A percentile compares a stretch with the other conserved stretches of the same genome.
Conservation (phyloP, 2,888 invertebrate species). For the Pyralis farinalis region DNA sequence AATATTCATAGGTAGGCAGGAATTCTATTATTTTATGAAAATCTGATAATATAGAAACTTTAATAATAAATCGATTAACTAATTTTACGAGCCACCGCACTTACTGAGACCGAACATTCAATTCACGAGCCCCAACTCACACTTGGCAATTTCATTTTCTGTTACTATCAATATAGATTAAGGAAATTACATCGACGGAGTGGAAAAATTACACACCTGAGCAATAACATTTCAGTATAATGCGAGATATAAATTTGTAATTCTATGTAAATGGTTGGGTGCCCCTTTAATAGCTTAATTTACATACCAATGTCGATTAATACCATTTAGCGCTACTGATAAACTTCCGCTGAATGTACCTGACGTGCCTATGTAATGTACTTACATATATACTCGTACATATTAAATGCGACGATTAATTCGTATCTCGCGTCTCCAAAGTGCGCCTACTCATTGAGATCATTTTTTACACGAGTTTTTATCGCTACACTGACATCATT, state of each 20-base stretch:
- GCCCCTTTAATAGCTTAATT: constrained; percentile 27
- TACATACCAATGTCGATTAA: constrained; percentile 37
- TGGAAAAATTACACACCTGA: neutral
- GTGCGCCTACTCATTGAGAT: constrained; percentile 60
- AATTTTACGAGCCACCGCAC: no score
- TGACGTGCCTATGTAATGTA: constrained; percentile 7
- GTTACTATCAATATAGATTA: no score
- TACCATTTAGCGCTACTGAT: constrained; percentile 34
- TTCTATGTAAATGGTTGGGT: constrained; percentile 7
- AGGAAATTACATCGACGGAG: neutral
- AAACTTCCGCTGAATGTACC: constrained; percentile 44
- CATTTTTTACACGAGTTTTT: constrained; percentile 67
- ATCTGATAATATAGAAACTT: no score
- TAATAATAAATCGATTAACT: no score
- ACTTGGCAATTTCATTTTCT: no score
- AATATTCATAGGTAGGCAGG: no score
- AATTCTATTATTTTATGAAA: no score
- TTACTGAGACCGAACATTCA: no score
- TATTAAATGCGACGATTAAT: constrained; percentile 39
- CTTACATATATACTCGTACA: constrained; percentile 8
- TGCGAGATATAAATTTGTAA: neutral
- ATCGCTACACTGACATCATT: constrained; percentile 66
- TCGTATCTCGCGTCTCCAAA: constrained; percentile 46
- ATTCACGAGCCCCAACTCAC: no score
- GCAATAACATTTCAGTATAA: neutral